These are phyloP conservation scores for Heliconius hewitsoni DNA, from an alignment of 1,140 invertebrate genomes.

Conservation along the genomic window DNA sequence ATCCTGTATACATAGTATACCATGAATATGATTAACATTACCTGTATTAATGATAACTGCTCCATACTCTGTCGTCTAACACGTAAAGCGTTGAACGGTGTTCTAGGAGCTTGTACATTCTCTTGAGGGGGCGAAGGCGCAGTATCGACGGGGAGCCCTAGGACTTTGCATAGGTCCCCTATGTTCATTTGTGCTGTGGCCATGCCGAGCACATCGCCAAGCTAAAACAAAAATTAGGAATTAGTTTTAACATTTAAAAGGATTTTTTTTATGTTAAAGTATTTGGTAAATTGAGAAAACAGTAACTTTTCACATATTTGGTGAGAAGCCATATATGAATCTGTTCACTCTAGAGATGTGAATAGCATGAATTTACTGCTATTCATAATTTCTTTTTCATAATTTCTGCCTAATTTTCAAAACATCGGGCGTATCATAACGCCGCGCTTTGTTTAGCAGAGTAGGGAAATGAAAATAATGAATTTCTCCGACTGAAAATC, in stretches of 20 bases:
- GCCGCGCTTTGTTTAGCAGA: too few relatives aligned
- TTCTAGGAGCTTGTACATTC: constrained; percentile 47
- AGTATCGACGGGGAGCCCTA: constrained; percentile 86
- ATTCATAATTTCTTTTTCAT: too few relatives aligned
- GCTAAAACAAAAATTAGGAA: constrained; percentile 71
- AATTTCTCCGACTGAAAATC: too few relatives aligned
- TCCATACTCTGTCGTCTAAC: constrained; percentile 97
- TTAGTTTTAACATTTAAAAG: not conserved
- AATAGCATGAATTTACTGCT: too few relatives aligned
- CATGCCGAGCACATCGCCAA: constrained; percentile 94
- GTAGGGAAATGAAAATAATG: too few relatives aligned
- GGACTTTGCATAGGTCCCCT: constrained; percentile 91
- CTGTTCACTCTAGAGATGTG: too few relatives aligned
- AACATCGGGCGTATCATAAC: too few relatives aligned
- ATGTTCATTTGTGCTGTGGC: constrained; percentile 97
- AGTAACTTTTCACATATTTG: too few relatives aligned
- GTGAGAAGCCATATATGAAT: too few relatives aligned
- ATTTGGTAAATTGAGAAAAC: too few relatives aligned
- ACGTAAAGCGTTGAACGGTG: constrained; percentile 80
- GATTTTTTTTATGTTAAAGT: too few relatives aligned
- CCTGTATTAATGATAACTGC: constrained; percentile 96
- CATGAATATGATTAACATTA: constrained; percentile 53
- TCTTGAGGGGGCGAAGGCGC: constrained; percentile 59
- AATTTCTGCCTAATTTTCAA: too few relatives aligned
- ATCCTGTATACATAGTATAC: not conserved